Evolutionary conservation across 2,888 invertebrate species (phyloP).

Genomic region (Digitonthophagus gazella): DNA sequence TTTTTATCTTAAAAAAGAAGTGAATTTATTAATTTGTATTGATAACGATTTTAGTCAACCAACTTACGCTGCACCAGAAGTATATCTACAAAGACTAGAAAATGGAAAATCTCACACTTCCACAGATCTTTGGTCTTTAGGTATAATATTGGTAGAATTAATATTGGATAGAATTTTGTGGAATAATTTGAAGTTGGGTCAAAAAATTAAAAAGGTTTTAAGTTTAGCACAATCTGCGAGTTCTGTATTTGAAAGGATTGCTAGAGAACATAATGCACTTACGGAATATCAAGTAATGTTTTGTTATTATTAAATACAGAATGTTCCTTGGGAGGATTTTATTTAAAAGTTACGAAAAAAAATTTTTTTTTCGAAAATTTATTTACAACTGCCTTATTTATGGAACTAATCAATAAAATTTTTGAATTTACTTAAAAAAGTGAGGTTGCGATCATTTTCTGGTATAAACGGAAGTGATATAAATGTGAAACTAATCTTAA

Average conservation of each 20-base stretch:
- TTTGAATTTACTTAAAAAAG: too few relatives aligned
- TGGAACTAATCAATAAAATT: too few relatives aligned
- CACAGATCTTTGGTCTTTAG: constrained; percentile 92
- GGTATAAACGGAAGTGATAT: too few relatives aligned
- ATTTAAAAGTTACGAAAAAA: too few relatives aligned
- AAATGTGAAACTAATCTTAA: too few relatives aligned
- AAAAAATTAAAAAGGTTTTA: constrained; percentile 71
- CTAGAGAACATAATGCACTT: constrained; percentile 73
- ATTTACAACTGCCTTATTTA: too few relatives aligned
- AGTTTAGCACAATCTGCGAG: constrained; percentile 64
- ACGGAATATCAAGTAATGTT: constrained; percentile 64
- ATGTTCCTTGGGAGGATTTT: too few relatives aligned
- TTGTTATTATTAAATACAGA: too few relatives aligned
- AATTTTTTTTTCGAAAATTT: too few relatives aligned
- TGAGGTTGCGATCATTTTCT: too few relatives aligned
- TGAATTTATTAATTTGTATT: constrained; percentile 11
- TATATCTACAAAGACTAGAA: constrained; percentile 63
- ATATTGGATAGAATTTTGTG: constrained; percentile 69
- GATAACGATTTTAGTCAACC: constrained; percentile 58
- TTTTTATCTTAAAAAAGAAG: constrained; percentile 5
- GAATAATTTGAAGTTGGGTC: constrained; percentile 71
- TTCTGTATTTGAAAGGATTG: constrained; percentile 67
- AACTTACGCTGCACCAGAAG: constrained; percentile 80
- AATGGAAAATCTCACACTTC: constrained; percentile 61
- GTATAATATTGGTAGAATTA: constrained; percentile 84